Evolutionary conservation across 2,888 invertebrate genomes (phyloP).

Genomic region (Lapara coniferarum): DNA sequence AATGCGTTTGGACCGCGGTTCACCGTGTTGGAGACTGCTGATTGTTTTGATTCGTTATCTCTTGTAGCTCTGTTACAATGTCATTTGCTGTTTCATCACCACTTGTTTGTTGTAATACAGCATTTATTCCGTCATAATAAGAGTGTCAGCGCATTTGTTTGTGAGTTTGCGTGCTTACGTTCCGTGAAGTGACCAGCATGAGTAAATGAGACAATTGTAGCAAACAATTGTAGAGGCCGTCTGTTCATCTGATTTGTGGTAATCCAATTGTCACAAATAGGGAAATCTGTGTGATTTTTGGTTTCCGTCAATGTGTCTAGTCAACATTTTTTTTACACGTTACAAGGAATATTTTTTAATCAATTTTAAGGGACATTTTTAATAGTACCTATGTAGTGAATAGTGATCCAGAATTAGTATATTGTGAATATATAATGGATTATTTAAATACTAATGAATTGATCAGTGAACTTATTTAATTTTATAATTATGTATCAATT

Average conservation of each 20-base stretch:
- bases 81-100: slow-evolving; percentile 39
- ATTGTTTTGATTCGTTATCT: slow-evolving; percentile 61
- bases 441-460: no score
- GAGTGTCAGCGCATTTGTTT: slow-evolving; percentile 25
- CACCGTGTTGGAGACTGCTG: slow-evolving; percentile 53
- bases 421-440: no score
- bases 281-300: background rate
- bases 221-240: slow-evolving; percentile 59
- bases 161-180: slow-evolving; percentile 40
- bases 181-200: slow-evolving; percentile 44
- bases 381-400: no score
- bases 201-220: slow-evolving; percentile 58
- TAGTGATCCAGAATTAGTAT: no score
- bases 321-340: no score
- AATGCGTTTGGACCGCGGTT: slow-evolving; percentile 45
- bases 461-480: no score
- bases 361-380: no score
- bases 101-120: slow-evolving; percentile 21
- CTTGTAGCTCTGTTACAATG: slow-evolving; percentile 44
- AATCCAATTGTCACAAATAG: slow-evolving; percentile 2
- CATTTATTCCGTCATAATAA: background rate
- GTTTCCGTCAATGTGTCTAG: no score
- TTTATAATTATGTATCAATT: no score
- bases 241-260: slow-evolving; percentile 24
- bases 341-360: no score